These are phyloP conservation scores for Gallinago media DNA, from an alignment of 2,113 vertebrate species.

Conservation along the genomic window DNA sequence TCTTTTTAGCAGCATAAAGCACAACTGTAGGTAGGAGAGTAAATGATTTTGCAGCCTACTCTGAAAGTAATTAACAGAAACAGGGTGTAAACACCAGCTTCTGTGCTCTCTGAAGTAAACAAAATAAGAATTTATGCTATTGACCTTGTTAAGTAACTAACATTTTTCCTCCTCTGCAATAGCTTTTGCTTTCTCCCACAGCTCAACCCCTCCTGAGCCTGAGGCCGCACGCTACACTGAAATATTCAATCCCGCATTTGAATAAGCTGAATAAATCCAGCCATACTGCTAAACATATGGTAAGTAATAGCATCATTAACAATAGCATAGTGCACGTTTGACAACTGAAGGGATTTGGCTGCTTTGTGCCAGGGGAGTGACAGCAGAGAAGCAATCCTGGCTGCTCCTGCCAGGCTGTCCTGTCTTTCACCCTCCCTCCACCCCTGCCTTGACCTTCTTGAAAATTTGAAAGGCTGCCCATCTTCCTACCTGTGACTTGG, in stretches of 20 bases:
- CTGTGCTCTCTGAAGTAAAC: constrained; percentile 20
- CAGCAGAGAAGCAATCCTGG: constrained; percentile 1
- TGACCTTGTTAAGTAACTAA: constrained; percentile 53
- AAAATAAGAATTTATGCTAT: constrained; percentile 57
- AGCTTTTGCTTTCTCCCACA: constrained; percentile 23
- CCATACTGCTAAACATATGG: constrained; percentile 66
- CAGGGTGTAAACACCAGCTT: neutral
- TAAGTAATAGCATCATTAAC: constrained; percentile 71
- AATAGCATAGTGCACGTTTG: constrained; percentile 51
- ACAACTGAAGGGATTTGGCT: constrained; percentile 60
- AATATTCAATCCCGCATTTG: constrained; percentile 7
- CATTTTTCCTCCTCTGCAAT: constrained; percentile 33
- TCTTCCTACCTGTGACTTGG: neutral
- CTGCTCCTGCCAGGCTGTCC: neutral
- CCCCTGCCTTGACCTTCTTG: neutral
- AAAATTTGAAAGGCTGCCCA: constrained; percentile 22
- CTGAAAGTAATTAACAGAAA: constrained; percentile 52
- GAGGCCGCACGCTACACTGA: neutral
- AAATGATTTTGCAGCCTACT: constrained; percentile 3
- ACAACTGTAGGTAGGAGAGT: neutral
- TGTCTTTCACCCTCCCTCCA: neutral
- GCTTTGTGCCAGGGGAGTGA: constrained; percentile 16
- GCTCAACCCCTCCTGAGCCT: neutral
- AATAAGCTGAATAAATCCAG: constrained; percentile 51
- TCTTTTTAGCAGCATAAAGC: constrained; percentile 10